Evolutionary conservation across 2,113 vertebrate species (phyloP), one percentile per base, ranked within the genome.

Genomic region (Anarhynchus alexandrinus): DNA sequence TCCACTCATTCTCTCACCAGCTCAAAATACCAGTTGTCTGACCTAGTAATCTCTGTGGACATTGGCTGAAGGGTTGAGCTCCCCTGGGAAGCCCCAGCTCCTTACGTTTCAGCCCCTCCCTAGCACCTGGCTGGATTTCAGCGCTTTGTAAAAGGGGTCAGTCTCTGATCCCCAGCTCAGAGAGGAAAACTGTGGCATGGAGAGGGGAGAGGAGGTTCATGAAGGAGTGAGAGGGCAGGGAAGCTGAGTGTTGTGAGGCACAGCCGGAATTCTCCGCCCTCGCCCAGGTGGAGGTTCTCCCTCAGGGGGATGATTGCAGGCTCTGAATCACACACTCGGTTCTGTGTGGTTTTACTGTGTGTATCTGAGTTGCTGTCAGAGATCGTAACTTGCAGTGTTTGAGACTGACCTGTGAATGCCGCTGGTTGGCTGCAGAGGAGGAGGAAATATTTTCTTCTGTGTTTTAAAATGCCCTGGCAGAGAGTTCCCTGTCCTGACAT

Each of bases 391-490:
- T 87, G 90, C 84, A 87, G 70, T 89, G 70, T 52, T 82, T 38
- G 58, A 40, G 82, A 40, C 43, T 77, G 90, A 91, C 84, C 90
- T 93, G 70, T 57, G 57, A 96, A 95, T 95, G 94, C 91, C 11
- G n/a, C 84, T 96, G 93, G 57, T 61, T 93, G 72, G 54, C 93
- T 95, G 90, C 58, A 11, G 36, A 72, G 40, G 40, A 89, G 9
- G 23, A 94, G 49, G 72, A 95, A 95, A 65, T 91, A 93, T 40
- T 93, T 95, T 23, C 61, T 90, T 85, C 57, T 95, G 86, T 85
- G 78, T 87, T 96, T 96, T 69, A 71, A 93, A 96, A 85, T 54
- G 36, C 74, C 27, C 62, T 97, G 94, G 90, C 91, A 87, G 91
- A 87, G 59, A 64, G 47, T 79, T 85, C 81, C 70, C 87, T 93